Percentiles rank a stretch among this genome's conserved stretches.
Conservation (phyloP, 2,113 vertebrate species). For the Ictalurus punctatus region DNA sequence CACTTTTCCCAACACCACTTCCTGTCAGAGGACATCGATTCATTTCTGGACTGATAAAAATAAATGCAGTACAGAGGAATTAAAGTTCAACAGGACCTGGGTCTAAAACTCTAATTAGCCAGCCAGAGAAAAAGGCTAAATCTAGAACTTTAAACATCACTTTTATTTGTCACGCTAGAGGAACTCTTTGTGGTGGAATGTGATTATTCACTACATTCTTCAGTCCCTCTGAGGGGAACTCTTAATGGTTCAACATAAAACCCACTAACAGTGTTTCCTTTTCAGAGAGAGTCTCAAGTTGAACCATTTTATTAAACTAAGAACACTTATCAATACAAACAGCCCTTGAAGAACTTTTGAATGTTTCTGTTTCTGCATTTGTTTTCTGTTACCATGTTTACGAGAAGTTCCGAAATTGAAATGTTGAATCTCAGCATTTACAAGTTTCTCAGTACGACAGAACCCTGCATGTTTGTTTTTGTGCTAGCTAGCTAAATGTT, state of each 20-base stretch:
- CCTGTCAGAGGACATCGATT: background rate
- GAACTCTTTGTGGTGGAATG: background rate
- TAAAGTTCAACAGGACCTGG: background rate
- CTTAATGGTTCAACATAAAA: background rate
- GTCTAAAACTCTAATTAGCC: background rate
- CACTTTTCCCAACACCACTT: background rate
- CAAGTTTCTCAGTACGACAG: background rate
- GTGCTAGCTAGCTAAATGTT: too few species aligned
- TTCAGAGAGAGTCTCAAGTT: background rate
- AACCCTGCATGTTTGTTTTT: background rate
- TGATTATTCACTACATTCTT: too few species aligned
- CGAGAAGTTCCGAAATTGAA: background rate
- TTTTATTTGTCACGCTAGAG: background rate
- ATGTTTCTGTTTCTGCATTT: background rate
- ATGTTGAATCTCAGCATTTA: background rate
- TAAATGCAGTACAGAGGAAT: background rate
- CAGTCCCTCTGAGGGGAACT: background rate
- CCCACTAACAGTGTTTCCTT: background rate
- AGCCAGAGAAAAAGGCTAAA: background rate
- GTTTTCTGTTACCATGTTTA: background rate
- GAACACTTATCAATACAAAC: background rate
- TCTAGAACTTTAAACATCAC: background rate
- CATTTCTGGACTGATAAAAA: background rate
- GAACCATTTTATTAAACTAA: background rate
- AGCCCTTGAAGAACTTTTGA: background rate